A percentile compares a stretch with the other conserved stretches of the same genome.
These are phyloP conservation scores for Gasterosteus nipponicus DNA, from an alignment of 2,113 vertebrate genomes.

Conservation along the genomic window DNA sequence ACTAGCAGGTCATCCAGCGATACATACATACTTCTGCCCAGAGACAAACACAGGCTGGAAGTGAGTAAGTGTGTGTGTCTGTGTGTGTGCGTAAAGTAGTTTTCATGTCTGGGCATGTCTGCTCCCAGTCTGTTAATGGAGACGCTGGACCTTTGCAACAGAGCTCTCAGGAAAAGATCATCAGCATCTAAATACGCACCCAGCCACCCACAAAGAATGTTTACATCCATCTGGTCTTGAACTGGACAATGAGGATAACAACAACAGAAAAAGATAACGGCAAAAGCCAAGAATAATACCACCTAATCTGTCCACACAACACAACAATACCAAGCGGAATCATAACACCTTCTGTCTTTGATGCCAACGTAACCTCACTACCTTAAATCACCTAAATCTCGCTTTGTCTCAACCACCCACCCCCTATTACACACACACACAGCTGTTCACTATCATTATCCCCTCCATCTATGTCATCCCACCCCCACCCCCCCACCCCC, in stretches of 20 bases:
- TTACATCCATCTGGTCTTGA: slow-evolving; percentile 55
- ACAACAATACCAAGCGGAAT: slow-evolving; percentile 8
- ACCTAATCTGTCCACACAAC: slow-evolving; percentile 15
- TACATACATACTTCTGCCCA: slow-evolving; percentile 63
- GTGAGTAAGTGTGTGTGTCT: slow-evolving; percentile 12
- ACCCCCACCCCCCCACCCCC: slow-evolving; percentile 51
- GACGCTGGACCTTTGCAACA: slow-evolving; percentile 70
- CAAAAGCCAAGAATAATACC: slow-evolving; percentile 25
- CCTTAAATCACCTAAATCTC: slow-evolving; percentile 56
- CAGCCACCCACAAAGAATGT: slow-evolving; percentile 63
- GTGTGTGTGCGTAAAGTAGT: slow-evolving; percentile 1
- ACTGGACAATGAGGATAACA: slow-evolving; percentile 35
- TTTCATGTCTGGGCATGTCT: slow-evolving; percentile 76
- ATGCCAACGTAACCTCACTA: not conserved
- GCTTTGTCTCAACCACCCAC: slow-evolving; percentile 20
- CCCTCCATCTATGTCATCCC: slow-evolving; percentile 71
- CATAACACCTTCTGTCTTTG: not conserved
- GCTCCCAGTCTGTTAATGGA: slow-evolving; percentile 56
- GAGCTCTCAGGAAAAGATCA: slow-evolving; percentile 70
- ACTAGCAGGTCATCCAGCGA: slow-evolving; percentile 30
- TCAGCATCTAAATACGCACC: slow-evolving; percentile 69
- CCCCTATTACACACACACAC: slow-evolving; percentile 52
- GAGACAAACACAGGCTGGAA: slow-evolving; percentile 60
- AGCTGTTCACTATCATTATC: slow-evolving; percentile 77
- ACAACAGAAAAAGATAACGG: slow-evolving; percentile 23